A percentile compares a stretch with the other conserved stretches of the same genome.
Conservation (phyloP, 2,888 invertebrate genomes). For the Cryptocephalus moraei region DNA sequence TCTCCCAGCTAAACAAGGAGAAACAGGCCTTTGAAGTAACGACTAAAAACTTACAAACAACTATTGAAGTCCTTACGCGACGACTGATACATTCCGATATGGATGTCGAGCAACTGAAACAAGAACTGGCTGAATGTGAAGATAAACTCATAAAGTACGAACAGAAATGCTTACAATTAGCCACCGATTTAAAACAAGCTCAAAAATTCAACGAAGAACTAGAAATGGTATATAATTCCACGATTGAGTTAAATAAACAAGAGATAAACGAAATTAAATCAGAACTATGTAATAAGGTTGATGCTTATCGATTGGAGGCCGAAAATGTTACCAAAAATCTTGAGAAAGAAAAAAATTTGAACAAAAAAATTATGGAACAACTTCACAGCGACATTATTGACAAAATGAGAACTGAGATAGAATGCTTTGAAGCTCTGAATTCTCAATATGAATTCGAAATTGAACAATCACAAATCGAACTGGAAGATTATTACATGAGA, state of each 20-base stretch:
- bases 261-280: constrained; percentile 23
- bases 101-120: constrained; percentile 47
- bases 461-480: constrained; percentile 17
- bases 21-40: constrained; percentile 49
- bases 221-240: constrained; percentile 29
- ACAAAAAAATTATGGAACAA: constrained; percentile 19
- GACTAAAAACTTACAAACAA: constrained; percentile 47
- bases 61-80: constrained; percentile 48
- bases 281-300: constrained; percentile 25
- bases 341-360: constrained; percentile 14
- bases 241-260: constrained; percentile 23
- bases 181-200: constrained; percentile 23
- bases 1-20: constrained; percentile 41
- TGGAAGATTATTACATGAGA: constrained; percentile 18
- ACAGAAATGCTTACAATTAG: constrained; percentile 25
- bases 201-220: constrained; percentile 26
- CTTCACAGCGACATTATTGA: constrained; percentile 16
- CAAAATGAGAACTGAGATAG: constrained; percentile 14
- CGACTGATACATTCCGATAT: constrained; percentile 48
- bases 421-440: constrained; percentile 12
- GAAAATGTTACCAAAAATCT: constrained; percentile 10
- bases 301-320: constrained; percentile 16
- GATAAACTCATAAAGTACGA: constrained; percentile 28
- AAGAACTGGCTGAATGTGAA: constrained; percentile 31
- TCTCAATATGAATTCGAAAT: constrained; percentile 15